Base-by-base conservation (phyloP, 2,888 invertebrate species). In the Apantesis nais region DNA sequence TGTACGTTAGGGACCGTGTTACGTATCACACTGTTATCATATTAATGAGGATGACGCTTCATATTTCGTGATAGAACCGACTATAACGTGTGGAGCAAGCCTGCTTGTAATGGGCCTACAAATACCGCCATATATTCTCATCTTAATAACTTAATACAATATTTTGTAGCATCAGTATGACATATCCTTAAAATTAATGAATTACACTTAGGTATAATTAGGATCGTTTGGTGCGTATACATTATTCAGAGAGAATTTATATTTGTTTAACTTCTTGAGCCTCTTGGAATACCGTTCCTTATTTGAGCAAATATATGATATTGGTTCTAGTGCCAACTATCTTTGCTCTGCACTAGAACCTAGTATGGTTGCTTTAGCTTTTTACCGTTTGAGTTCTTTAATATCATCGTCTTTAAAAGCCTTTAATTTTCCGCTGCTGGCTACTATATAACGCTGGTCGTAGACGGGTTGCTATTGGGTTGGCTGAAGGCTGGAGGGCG, bases 31-130 rank as follows among this genome's bases (percentile, higher is more conserved):
- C 66, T 81, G 75, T 78, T 81, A 78, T 76, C 77, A 81, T 81
- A 83, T 83, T 83, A 83, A 83, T 83, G 83, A 83, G 76, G 71
- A 74, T 81, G 82, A 80, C 70, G 74, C 67, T 66, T 75, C 80
- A 77, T 73, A 76, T 80, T 80, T 80, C 75, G 70, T 64, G 66
- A 73, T 72, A 78, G 74, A 75, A 73, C 72, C 74, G 41, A 44
- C 72, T 69, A 66, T 67, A 74, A 78, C 55, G 68, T 74, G 67
- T 67, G 22, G 73, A 63, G 29, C 60, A 60, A 67, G 74, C 11
- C 72, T 71, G 71, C 61, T 65, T 74, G 74, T 66, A 78, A 74
- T 71, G 61, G 71, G 66, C 65, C 71, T 72, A 77, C 70, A 74
- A 79, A 84, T 79, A 80, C 76, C 60, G 31, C 41, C 68, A 66